These are phyloP conservation scores for Loripinus fragilis DNA, from an alignment of 2,888 invertebrate genomes.

Conservation along the genomic window DNA sequence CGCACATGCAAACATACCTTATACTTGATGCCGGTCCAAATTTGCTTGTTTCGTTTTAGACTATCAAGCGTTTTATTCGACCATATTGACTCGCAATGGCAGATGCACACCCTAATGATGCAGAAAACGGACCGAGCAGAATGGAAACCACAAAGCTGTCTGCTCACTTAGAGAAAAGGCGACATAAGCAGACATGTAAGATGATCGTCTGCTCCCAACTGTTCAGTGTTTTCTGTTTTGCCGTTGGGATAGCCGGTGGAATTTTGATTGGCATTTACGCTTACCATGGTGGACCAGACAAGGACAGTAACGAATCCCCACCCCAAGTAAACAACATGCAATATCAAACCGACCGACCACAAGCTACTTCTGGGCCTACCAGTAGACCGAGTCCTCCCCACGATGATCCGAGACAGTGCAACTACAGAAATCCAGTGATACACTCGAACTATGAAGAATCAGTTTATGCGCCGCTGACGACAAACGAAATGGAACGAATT, in stretches of 20 bases:
- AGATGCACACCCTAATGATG: neutral
- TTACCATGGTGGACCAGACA: conserved; percentile 25
- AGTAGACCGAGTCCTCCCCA: neutral
- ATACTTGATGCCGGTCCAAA: too few relatives aligned
- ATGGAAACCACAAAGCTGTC: neutral
- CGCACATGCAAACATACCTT: too few relatives aligned
- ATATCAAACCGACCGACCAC: neutral
- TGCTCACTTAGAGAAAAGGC: too few relatives aligned
- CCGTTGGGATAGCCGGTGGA: conserved; percentile 46
- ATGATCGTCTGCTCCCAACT: conserved; percentile 26
- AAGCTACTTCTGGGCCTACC: neutral
- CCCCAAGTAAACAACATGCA: neutral
- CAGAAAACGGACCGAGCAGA: neutral
- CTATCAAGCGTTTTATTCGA: too few relatives aligned
- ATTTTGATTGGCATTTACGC: conserved; percentile 58
- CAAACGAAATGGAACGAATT: conserved; percentile 57
- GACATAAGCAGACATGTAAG: neutral
- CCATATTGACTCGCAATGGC: too few relatives aligned
- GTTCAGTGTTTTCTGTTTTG: conserved; percentile 45
- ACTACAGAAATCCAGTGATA: conserved; percentile 37
- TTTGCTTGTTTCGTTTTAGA: too few relatives aligned
- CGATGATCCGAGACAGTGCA: conserved; percentile 29
- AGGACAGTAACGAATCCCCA: conserved; percentile 10
- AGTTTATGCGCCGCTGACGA: conserved; percentile 58
- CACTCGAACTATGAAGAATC: conserved; percentile 43